Conservation (phyloP, 92 coral and sea anemone genomes). For the Epizoanthus rinbou region DNA sequence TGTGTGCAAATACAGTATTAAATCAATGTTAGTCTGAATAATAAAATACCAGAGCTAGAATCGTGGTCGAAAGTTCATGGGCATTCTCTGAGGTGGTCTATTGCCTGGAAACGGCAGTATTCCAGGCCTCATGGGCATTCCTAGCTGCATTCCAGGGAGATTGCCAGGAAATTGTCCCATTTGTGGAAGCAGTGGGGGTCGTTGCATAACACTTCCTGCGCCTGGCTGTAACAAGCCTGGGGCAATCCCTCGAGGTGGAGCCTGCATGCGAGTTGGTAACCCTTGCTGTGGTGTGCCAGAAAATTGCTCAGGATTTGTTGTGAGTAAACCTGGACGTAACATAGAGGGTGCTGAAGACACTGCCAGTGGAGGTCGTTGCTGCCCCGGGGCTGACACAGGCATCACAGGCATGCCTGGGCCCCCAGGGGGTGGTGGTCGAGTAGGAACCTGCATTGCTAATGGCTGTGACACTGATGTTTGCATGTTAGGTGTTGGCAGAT, state of each 20-base stretch:
- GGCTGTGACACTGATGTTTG: conserved; percentile 61
- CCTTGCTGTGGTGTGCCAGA: conserved; percentile 49
- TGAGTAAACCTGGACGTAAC: conserved; percentile 55
- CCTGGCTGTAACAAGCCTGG: conserved; percentile 32
- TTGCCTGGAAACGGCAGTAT: conserved; percentile 50
- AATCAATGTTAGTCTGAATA: not conserved
- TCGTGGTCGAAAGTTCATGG: conserved; percentile 46
- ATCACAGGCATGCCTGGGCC: conserved; percentile 51
- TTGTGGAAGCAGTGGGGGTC: conserved; percentile 70
- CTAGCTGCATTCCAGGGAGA: conserved; percentile 66
- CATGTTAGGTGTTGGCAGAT: conserved; percentile 78
- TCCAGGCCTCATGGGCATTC: conserved; percentile 82
- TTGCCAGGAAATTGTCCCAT: conserved; percentile 47
- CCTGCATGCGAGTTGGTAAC: conserved; percentile 57
- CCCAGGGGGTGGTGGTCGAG: conserved; percentile 57
- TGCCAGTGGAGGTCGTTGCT: conserved; percentile 53
- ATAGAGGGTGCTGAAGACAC: conserved; percentile 64
- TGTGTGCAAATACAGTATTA: not conserved
- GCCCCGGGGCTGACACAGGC: conserved; percentile 58
- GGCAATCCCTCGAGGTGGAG: conserved; percentile 44
- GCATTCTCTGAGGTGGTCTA: conserved; percentile 49
- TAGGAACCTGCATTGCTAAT: conserved; percentile 47
- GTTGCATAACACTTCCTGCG: conserved; percentile 13
- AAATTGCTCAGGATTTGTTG: conserved; percentile 16
- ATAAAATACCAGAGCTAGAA: conserved; percentile 45